These are phyloP conservation scores for Tetraneura akinire DNA, from an alignment of 1,140 invertebrate genomes.

Conservation along the genomic window DNA sequence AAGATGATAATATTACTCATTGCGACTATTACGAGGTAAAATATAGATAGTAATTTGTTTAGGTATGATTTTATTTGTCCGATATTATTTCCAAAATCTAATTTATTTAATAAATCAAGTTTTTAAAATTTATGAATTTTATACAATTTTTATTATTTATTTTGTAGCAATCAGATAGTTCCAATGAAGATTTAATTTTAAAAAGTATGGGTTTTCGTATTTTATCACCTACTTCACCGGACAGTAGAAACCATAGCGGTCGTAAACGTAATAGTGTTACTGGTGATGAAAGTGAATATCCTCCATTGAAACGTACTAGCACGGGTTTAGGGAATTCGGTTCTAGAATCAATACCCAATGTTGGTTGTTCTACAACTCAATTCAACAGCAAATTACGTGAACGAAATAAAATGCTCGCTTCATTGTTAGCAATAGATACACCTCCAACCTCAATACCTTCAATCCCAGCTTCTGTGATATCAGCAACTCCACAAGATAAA, in stretches of 20 bases:
- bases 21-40: conserved; percentile 30
- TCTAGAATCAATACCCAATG: conserved; percentile 30
- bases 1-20: conserved; percentile 59
- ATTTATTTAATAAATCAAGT: conserved; percentile 15
- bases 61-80: neutral
- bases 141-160: neutral
- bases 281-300: conserved; percentile 60
- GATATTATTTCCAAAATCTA: conserved; percentile 35
- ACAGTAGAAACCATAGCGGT: conserved; percentile 55
- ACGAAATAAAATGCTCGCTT: conserved; percentile 85
- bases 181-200: conserved; percentile 6
- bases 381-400: conserved; percentile 72
- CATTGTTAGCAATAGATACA: conserved; percentile 77
- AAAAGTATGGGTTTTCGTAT: conserved; percentile 17
- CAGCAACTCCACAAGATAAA: conserved; percentile 68
- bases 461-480: conserved; percentile 68
- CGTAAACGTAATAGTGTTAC: conserved; percentile 71
- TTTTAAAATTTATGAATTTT: neutral
- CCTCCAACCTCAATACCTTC: conserved; percentile 69
- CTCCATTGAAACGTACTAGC: conserved; percentile 30
- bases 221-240: conserved; percentile 60
- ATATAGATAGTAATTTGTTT: conserved; percentile 24
- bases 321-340: neutral
- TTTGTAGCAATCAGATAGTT: conserved; percentile 33
- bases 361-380: conserved; percentile 53